A percentile compares a stretch with the other conserved stretches of the same genome.
Conservation (phyloP, 2,113 vertebrate genomes). For the Sakesphorus luctuosus region DNA sequence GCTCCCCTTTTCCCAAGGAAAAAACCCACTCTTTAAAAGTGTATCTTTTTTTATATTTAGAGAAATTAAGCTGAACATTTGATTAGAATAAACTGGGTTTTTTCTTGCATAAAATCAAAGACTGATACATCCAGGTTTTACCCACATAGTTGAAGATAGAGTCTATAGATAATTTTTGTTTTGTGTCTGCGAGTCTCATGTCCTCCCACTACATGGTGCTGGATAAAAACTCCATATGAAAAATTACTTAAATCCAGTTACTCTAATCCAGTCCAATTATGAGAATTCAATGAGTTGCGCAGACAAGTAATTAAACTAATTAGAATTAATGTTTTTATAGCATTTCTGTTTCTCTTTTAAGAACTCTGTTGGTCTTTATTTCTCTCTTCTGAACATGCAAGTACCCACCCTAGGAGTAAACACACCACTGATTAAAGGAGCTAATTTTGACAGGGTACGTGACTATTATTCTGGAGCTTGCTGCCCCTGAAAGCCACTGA, state of each 20-base stretch:
- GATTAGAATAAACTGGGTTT: not conserved
- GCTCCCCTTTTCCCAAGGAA: not conserved
- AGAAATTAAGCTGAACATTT: not conserved
- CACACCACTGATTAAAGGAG: not conserved
- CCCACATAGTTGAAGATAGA: not conserved
- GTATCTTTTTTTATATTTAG: not conserved
- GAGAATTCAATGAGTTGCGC: not conserved
- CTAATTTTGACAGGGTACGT: not conserved
- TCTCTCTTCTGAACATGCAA: not conserved
- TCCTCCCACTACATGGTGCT: not conserved
- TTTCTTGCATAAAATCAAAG: not conserved
- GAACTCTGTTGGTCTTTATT: conserved; percentile 24
- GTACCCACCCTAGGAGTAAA: not conserved
- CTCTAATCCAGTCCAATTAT: not conserved
- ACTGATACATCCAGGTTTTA: not conserved
- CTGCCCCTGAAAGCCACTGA: not conserved
- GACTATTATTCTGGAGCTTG: not conserved
- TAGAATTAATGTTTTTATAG: conserved; percentile 36
- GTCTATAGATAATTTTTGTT: not conserved
- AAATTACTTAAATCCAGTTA: conserved; percentile 4
- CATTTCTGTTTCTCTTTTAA: conserved; percentile 10
- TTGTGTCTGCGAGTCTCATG: not conserved
- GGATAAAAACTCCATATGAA: not conserved
- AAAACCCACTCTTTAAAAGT: not conserved
- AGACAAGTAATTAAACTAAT: conserved; percentile 48